These are phyloP conservation scores for Campylomormyrus tamandua DNA, from an alignment of 2,113 vertebrate species.

Conservation along the genomic window DNA sequence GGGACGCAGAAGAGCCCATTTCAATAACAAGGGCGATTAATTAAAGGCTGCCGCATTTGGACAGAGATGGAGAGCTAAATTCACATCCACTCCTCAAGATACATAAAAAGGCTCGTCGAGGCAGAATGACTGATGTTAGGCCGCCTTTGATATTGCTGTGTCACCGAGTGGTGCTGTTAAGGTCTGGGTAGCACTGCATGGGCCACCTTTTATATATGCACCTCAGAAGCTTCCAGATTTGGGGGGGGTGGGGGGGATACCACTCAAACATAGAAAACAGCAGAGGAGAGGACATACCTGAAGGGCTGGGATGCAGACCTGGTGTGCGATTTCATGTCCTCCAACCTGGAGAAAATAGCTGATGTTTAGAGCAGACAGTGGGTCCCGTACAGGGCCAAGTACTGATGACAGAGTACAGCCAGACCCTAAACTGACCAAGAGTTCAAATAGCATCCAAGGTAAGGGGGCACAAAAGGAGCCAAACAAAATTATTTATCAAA, in stretches of 20 bases:
- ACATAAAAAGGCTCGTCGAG: not conserved
- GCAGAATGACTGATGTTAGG: not conserved
- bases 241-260: not conserved
- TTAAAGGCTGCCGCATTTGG: conserved; percentile 22
- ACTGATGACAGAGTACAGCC: not conserved
- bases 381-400: not conserved
- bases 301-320: conserved; percentile 71
- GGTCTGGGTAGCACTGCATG: not conserved
- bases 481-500: too few relatives aligned
- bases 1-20: conserved; percentile 17
- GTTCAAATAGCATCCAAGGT: not conserved
- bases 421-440: not conserved
- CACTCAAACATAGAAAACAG: not conserved
- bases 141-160: not conserved
- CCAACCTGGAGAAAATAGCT: conserved; percentile 50
- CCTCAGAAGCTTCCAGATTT: not conserved
- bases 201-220: not conserved
- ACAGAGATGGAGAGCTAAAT: conserved; percentile 20
- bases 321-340: conserved; percentile 69
- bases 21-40: conserved; percentile 24
- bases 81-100: conserved; percentile 22
- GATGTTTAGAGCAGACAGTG: not conserved
- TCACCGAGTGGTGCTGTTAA: not conserved
- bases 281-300: conserved; percentile 59
- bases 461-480: not conserved